Evolutionary conservation across 2,113 vertebrate species (phyloP).

Genomic region (Salvator merianae): DNA sequence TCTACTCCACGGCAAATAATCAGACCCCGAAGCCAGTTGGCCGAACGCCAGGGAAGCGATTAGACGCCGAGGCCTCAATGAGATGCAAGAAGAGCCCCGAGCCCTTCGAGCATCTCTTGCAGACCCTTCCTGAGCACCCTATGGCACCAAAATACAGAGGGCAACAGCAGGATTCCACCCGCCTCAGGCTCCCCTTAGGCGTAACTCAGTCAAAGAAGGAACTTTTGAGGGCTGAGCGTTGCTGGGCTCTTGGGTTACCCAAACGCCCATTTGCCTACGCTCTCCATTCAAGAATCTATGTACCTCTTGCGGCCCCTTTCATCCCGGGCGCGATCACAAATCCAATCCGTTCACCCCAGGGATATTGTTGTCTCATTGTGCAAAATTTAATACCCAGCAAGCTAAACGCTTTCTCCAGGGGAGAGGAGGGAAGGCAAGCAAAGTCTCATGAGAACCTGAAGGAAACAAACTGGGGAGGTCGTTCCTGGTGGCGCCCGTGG

Average conservation of each 20-base stretch:
- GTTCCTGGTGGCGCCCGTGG: too few species aligned
- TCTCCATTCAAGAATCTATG: not conserved
- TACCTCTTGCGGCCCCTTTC: not conserved
- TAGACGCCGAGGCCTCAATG: not conserved
- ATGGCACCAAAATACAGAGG: not conserved
- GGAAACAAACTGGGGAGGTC: too few species aligned
- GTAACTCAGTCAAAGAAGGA: not conserved
- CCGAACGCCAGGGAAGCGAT: not conserved
- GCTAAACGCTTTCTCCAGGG: not conserved
- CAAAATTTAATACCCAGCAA: not conserved
- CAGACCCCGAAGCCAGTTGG: not conserved
- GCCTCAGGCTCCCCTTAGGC: too few species aligned
- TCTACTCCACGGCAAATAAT: not conserved
- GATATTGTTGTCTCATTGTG: not conserved
- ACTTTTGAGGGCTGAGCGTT: not conserved
- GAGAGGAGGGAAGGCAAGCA: not conserved
- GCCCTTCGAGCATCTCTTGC: too few species aligned
- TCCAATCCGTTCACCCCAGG: not conserved
- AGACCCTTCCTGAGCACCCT: too few species aligned
- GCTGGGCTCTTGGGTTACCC: not conserved
- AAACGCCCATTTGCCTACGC: not conserved
- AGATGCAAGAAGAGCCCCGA: not conserved
- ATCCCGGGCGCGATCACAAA: not conserved
- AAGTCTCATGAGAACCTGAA: not conserved
- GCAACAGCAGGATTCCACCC: not conserved